Evolutionary conservation across 2,888 invertebrate genomes (phyloP).

Genomic region (Dryobota labecula): DNA sequence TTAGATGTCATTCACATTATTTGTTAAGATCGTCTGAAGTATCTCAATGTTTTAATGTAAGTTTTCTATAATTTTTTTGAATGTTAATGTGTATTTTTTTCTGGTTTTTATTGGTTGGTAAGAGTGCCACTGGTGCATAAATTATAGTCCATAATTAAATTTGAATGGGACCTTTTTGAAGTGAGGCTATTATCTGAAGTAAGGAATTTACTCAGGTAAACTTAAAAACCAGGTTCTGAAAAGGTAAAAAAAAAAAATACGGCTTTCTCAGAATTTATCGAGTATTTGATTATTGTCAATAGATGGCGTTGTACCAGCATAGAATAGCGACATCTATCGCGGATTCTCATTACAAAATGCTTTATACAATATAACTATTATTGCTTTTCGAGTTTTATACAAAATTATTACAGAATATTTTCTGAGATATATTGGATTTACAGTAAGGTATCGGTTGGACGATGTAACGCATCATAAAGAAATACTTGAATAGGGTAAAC

Average conservation of each 20-base stretch:
- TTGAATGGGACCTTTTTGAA: not conserved
- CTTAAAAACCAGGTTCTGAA: not conserved
- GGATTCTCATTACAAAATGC: not conserved
- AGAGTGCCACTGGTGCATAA: not conserved
- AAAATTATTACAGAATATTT: constrained; percentile 30
- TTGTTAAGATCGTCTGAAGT: constrained; percentile 43
- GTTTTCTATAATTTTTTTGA: constrained; percentile 22
- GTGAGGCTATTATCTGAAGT: not conserved
- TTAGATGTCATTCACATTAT: constrained; percentile 37
- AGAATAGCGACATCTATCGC: constrained; percentile 33
- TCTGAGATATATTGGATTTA: constrained; percentile 22
- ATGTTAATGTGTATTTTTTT: constrained; percentile 19
- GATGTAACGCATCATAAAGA: constrained; percentile 1
- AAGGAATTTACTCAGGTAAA: not conserved
- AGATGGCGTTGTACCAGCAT: constrained; percentile 25
- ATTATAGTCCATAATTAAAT: not conserved
- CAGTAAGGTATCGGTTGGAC: not conserved
- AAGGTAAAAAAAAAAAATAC: not conserved
- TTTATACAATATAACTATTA: not conserved
- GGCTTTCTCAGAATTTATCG: not conserved
- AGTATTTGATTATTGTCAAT: not conserved
- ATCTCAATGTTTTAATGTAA: constrained; percentile 54
- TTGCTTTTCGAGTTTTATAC: constrained; percentile 5
- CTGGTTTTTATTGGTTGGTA: not conserved
- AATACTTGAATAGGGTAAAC: not conserved